Conservation (phyloP, 1,140 invertebrate genomes). For the Stenopsyche tienmushanensis region DNA sequence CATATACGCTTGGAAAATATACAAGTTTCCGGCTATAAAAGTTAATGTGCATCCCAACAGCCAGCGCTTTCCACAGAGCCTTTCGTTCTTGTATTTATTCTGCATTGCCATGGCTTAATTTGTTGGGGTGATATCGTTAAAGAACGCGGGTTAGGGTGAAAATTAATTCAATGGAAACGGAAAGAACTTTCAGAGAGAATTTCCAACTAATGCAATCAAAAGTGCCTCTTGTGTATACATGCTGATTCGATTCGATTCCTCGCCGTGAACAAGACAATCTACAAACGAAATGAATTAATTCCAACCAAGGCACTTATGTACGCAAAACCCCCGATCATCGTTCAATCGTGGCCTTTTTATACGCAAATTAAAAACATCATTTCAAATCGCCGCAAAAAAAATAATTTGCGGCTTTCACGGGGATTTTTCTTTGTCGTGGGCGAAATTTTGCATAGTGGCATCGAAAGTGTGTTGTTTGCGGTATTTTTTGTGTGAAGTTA, state of each 20-base stretch:
- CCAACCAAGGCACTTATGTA: no score
- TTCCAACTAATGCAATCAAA: not conserved
- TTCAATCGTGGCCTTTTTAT: no score
- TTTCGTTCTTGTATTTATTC: slow-evolving; percentile 3
- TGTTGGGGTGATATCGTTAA: slow-evolving; percentile 15
- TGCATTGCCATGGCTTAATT: slow-evolving; percentile 14
- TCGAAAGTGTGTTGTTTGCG: no score
- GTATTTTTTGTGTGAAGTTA: no score
- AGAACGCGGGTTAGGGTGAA: not conserved
- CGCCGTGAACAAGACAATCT: not conserved
- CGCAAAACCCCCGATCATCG: no score
- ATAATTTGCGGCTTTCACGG: not conserved
- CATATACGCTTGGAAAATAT: not conserved
- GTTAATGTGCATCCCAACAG: not conserved
- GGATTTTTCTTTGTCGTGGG: not conserved
- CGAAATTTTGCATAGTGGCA: no score
- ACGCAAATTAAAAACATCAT: not conserved
- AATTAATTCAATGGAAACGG: slow-evolving; percentile 13
- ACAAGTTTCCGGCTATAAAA: not conserved
- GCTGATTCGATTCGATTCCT: not conserved
- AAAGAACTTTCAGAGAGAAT: not conserved
- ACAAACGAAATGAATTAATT: not conserved
- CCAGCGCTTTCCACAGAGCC: not conserved
- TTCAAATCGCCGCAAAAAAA: not conserved
- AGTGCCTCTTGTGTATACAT: not conserved